Percentiles rank a stretch among this genome's conserved stretches.
phyloP scores from a whole-genome alignment of 1,140 invertebrate species.

The Eumaeus atala region DNA sequence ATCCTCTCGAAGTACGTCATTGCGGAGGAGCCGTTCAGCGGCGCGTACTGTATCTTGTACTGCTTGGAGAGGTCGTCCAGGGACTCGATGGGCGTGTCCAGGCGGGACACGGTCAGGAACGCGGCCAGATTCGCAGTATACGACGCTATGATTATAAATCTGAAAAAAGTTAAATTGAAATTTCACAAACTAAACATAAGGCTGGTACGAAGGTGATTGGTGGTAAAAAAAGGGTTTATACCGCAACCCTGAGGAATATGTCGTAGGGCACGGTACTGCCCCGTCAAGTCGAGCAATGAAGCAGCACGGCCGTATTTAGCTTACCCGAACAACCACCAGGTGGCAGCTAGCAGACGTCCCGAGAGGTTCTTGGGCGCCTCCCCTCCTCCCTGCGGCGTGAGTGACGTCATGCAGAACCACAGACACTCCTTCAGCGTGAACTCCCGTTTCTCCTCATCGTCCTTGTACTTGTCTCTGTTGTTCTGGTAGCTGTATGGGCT shows the following conservation, averaged over 20 bases:
- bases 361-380: slow-evolving; percentile 97
- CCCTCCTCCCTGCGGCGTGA: slow-evolving; percentile 96
- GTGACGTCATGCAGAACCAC: slow-evolving; percentile 99
- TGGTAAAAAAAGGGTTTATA: neutral
- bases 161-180: slow-evolving; percentile 24
- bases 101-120: slow-evolving; percentile 92
- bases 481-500: slow-evolving; percentile 98
- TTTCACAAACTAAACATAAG: neutral
- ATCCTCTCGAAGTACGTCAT: slow-evolving; percentile 97
- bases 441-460: slow-evolving; percentile 95
- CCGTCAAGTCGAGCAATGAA: too few species aligned
- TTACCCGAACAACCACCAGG: slow-evolving; percentile 97
- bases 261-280: too few species aligned
- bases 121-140: slow-evolving; percentile 98
- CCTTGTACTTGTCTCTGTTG: slow-evolving; percentile 92
- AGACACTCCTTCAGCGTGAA: slow-evolving; percentile 97
- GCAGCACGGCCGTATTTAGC: too few species aligned
- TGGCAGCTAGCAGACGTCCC: slow-evolving; percentile 93
- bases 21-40: slow-evolving; percentile 87
- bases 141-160: slow-evolving; percentile 97
- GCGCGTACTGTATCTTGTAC: slow-evolving; percentile 96
- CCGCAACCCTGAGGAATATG: too few species aligned
- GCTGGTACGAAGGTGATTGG: neutral
- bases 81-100: slow-evolving; percentile 94
- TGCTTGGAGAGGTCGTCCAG: slow-evolving; percentile 95